These are phyloP conservation scores for Lasioglossum figueresi DNA, from an alignment of 2,888 invertebrate species.

Conservation along the genomic window DNA sequence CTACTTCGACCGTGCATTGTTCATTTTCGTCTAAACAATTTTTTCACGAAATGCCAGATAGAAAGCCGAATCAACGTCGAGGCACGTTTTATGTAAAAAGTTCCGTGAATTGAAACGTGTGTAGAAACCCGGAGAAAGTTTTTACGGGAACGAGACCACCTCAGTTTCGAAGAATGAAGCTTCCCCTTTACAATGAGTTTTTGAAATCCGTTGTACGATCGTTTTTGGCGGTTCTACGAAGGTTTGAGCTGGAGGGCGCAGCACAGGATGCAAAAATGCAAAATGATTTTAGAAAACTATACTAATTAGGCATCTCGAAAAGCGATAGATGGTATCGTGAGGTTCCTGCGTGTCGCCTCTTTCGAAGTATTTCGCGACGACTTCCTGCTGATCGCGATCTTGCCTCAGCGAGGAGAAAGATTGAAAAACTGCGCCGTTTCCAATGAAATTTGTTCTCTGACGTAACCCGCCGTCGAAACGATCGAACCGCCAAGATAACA, in stretches of 20 bases:
- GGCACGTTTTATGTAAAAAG: background rate
- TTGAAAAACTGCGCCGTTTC: slow-evolving; percentile 42
- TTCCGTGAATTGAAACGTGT: too few species aligned
- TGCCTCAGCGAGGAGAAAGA: slow-evolving; percentile 42
- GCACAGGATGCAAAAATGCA: background rate
- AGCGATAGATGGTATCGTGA: background rate
- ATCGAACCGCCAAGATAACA: slow-evolving; percentile 40
- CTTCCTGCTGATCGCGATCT: slow-evolving; percentile 47
- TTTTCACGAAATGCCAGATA: background rate
- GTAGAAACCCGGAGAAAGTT: background rate
- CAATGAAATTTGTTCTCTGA: slow-evolving; percentile 46
- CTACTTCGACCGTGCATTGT: background rate
- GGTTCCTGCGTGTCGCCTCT: background rate
- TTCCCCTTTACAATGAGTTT: background rate
- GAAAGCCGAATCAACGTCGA: background rate
- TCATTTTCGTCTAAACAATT: too few species aligned
- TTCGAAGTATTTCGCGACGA: slow-evolving; percentile 22
- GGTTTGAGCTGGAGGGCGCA: background rate
- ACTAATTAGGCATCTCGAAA: slow-evolving; percentile 7
- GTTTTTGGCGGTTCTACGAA: background rate
- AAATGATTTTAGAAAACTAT: background rate
- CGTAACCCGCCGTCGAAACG: slow-evolving; percentile 42
- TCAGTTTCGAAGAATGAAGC: background rate
- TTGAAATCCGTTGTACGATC: background rate
- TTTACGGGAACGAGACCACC: background rate